Evolutionary conservation across 2,888 invertebrate species (phyloP).

Genomic region (Actias luna): DNA sequence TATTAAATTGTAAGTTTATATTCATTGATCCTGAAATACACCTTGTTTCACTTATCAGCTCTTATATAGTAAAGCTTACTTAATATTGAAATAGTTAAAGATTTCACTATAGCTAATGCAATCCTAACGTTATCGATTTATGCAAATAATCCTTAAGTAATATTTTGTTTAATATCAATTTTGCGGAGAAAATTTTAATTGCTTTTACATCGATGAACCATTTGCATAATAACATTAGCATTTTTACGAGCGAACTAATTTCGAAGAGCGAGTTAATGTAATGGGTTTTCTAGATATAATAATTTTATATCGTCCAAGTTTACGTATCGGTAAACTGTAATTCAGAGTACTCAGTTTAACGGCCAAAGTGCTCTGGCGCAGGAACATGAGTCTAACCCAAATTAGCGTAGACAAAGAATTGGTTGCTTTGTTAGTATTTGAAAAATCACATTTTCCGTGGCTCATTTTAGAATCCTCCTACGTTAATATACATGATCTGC

Average conservation of each 20-base stretch:
- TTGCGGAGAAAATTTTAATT: background rate
- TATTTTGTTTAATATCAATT: background rate
- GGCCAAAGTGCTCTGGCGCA: background rate
- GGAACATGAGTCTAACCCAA: background rate
- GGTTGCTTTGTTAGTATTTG: background rate
- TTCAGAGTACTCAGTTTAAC: background rate
- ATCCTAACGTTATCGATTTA: background rate
- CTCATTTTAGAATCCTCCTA: too few relatives aligned
- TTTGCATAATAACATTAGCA: constrained; percentile 5
- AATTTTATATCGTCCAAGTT: background rate
- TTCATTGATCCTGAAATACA: background rate
- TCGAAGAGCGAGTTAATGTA: background rate
- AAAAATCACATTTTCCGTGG: too few relatives aligned
- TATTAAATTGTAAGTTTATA: background rate
- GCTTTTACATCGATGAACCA: constrained; percentile 3
- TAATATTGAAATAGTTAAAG: background rate
- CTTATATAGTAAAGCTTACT: background rate
- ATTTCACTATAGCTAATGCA: background rate
- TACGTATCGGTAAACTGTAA: background rate
- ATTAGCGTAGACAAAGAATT: background rate
- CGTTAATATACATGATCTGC: too few relatives aligned
- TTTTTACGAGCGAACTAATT: constrained; percentile 8
- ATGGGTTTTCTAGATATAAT: background rate
- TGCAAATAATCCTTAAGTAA: constrained; percentile 2
- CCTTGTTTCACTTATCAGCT: background rate